Evolutionary conservation across 2,113 vertebrate genomes (phyloP), one percentile per base, ranked within the genome.

Genomic region (Phyllostomus hastatus): DNA sequence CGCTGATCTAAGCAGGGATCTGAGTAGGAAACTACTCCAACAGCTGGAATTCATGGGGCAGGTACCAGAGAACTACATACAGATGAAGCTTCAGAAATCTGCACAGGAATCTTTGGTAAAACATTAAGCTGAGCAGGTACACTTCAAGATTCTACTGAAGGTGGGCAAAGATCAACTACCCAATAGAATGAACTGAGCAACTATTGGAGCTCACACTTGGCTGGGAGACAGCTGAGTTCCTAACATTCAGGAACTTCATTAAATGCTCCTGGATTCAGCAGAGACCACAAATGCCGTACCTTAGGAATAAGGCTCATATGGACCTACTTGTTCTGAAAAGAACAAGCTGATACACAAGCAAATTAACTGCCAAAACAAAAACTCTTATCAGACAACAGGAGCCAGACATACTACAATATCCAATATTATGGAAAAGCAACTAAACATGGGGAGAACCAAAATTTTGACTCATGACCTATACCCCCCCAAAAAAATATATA

Each of bases 321-420:
- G 57, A 35, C 4, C 24, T 24, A 54, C 17, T 31, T 87, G 43
- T 19, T 26, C 38, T 38, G 35, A 46, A 95, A 80, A 87, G 76
- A 52, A 78, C 4, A 92, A 93, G 54, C 16, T 61, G 19, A 46
- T 46, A 12, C 9, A 59, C 50, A 76, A 90, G 75, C 76, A 92
- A 96, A 86, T 64, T 95, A 95, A 91, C 54, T 83, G 19, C 41
- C 81, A 83, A 93, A 94, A 86, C 73, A 79, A 92, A 92, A 95
- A 69, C 24, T 80, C n/a, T 81, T 81, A 52, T 91, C 48, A 69
- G 72, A n/a, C 31, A 88, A 67, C 4, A 43, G 22, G 10, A 70
- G 38, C 10, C 69, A 90, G 46, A 66, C 4, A 48, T n/a, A 83
- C 57, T 19, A 67, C 31, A 69, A 26, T 52, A 88, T 0, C 0